Base-by-base conservation (phyloP, 2,113 vertebrate genomes). In the Junco hyemalis region DNA sequence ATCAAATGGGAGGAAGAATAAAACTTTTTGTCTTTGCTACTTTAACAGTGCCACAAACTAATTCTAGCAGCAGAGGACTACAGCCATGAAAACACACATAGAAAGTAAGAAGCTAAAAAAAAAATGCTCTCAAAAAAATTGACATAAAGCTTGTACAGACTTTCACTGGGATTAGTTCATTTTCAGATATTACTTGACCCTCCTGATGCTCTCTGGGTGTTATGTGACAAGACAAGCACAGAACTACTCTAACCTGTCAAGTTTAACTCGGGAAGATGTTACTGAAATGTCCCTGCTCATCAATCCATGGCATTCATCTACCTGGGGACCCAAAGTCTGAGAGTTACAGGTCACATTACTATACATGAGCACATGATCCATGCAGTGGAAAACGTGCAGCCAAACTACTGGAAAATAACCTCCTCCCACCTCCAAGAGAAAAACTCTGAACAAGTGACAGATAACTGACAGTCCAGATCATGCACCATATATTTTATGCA, bases 261-360 rank as follows among this genome's bases (percentile, higher is more conserved):
- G 56, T 92, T 95, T 85, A 95, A 90, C 48, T 88, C 70, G 60
- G 50, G 28, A 94, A 91, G 74, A 86, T 38, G 66, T 65, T 91
- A 72, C 80, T 81, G 82, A 88, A 92, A 72, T 50, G 48, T 82
- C 92, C 86, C 66, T 86, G 64, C 13, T 96, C 85, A 94, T 95
- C 87, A 94, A 6, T 70, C 85, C 73, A 66, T 64, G 35, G 80
- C 81, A 96, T 66, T 71, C 45, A 71, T 94, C 73, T 77, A 96
- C 66, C 72, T 88, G 69, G 89, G 80, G 82, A 96, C 44, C 78
- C 60, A 22, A 90, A 85, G 69, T 20, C 57, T 88, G 50, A 76
- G 69, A 88, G 93, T 38, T 83, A 38, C 42, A 86, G 76, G 82
- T 90, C 87, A 84, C 2, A 0, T 68, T 79, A 65, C 45, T 44